These are phyloP conservation scores for Rhinopomastus cyanomelas DNA, from an alignment of 2,113 vertebrate genomes.

Conservation along the genomic window DNA sequence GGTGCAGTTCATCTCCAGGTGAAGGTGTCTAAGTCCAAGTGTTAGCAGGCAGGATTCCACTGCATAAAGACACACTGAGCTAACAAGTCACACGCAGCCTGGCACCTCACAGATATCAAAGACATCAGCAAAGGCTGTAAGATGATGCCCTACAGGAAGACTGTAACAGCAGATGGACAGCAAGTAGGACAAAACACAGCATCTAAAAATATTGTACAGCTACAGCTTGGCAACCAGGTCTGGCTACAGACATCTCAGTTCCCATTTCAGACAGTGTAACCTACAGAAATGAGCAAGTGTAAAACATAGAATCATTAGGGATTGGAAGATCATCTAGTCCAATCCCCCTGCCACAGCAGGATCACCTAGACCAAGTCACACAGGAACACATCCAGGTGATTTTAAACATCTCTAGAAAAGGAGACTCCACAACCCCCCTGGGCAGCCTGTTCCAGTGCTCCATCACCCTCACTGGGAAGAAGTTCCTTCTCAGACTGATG, in stretches of 20 bases:
- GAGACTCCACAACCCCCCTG: too few relatives aligned
- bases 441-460: too few relatives aligned
- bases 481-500: too few relatives aligned
- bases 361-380: too few relatives aligned
- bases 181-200: neutral
- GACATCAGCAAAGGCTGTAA: neutral
- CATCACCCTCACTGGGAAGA: too few relatives aligned
- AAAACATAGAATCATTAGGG: too few relatives aligned
- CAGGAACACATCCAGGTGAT: too few relatives aligned
- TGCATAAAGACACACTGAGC: neutral
- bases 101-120: neutral
- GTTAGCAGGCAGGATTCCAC: neutral
- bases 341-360: too few relatives aligned
- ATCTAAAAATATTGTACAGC: neutral
- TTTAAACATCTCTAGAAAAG: too few relatives aligned
- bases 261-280: neutral
- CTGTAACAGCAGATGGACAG: neutral
- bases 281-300: neutral
- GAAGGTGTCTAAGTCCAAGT: neutral
- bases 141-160: neutral
- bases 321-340: too few relatives aligned
- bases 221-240: neutral
- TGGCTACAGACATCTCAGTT: neutral
- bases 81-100: neutral
- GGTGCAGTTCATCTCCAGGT: neutral